A percentile compares a stretch with the other conserved stretches of the same genome.
Evolutionary conservation across 2,113 vertebrate genomes (phyloP).

Genomic region (Galemys pyrenaicus): DNA sequence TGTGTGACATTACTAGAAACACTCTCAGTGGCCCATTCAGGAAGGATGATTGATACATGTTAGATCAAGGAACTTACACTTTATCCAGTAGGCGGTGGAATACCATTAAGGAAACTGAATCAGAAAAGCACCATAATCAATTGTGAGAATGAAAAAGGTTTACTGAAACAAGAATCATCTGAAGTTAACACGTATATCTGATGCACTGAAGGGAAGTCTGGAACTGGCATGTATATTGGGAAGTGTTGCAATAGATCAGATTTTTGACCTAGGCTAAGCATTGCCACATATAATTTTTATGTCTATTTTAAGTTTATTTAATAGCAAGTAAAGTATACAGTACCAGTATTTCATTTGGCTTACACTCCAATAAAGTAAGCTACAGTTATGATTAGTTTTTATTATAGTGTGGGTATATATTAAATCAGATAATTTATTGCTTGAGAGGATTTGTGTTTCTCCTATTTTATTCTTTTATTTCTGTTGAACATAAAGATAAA

Average conservation of each 20-base stretch:
- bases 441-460: background rate
- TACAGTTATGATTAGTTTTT: background rate
- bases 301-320: background rate
- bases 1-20: background rate
- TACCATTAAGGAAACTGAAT: background rate
- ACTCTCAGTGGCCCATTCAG: background rate
- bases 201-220: background rate
- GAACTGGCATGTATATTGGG: background rate
- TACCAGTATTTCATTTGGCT: background rate
- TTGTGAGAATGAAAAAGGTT: constrained; percentile 2
- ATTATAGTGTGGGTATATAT: background rate
- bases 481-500: background rate
- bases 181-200: background rate
- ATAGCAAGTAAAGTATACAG: background rate
- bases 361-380: background rate
- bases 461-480: background rate
- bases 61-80: background rate
- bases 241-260: background rate
- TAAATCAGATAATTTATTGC: background rate
- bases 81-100: background rate
- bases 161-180: background rate
- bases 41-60: background rate
- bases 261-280: background rate
- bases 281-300: background rate
- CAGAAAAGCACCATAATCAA: background rate